These are phyloP conservation scores for Cistogaster globosa DNA, from an alignment of 2,888 invertebrate genomes.

Conservation along the genomic window DNA sequence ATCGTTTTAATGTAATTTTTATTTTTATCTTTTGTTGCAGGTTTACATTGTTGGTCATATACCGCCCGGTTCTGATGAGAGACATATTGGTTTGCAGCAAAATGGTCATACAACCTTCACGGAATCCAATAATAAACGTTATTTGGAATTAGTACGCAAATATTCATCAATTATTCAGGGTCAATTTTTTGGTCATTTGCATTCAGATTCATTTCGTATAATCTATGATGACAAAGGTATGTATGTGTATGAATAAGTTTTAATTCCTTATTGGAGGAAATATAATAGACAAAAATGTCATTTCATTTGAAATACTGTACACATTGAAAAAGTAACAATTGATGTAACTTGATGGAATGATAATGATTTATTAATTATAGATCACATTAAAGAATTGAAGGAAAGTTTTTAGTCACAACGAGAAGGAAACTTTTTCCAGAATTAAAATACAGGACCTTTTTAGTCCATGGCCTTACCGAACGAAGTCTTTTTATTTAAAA, in stretches of 20 bases:
- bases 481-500: too few relatives aligned
- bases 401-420: too few relatives aligned
- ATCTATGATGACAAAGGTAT: conserved; percentile 91
- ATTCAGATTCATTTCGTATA: conserved; percentile 94
- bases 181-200: conserved; percentile 96
- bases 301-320: too few relatives aligned
- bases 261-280: too few relatives aligned
- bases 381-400: too few relatives aligned
- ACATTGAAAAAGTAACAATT: too few relatives aligned
- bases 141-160: conserved; percentile 89
- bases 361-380: too few relatives aligned
- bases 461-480: too few relatives aligned
- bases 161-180: conserved; percentile 92
- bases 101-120: conserved; percentile 86
- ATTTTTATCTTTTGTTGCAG: conserved; percentile 84
- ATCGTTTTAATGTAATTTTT: conserved; percentile 48
- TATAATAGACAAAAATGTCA: too few relatives aligned
- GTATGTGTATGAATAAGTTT: conserved; percentile 72
- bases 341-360: too few relatives aligned
- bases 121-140: conserved; percentile 90
- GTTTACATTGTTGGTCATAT: conserved; percentile 96
- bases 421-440: too few relatives aligned
- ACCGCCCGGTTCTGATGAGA: conserved; percentile 93
- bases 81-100: conserved; percentile 87
- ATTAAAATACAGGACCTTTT: too few relatives aligned